A percentile compares a stretch with the other conserved stretches of the same genome.
Conservation (phyloP, 2,888 invertebrate genomes). For the Drosophila maculinotata region DNA sequence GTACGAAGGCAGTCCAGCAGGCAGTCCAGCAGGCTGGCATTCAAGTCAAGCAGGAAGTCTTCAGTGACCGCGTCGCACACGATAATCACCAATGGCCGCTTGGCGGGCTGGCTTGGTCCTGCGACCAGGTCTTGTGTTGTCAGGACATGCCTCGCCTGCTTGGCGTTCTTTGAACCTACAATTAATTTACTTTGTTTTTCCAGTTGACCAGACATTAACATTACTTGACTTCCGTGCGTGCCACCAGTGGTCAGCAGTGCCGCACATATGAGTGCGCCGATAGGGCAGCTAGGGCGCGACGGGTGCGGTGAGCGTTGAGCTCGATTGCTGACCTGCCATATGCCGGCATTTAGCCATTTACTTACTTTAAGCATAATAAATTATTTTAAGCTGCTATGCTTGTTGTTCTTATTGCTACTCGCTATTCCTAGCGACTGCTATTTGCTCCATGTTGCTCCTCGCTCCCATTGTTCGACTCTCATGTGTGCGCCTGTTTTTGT, state of each 20-base stretch:
- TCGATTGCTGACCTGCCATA: slow-evolving; percentile 79
- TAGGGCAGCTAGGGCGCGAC: neutral
- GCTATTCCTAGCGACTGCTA: slow-evolving; percentile 9
- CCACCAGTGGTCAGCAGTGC: slow-evolving; percentile 27
- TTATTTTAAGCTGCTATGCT: slow-evolving; percentile 78
- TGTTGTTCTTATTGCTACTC: slow-evolving; percentile 50
- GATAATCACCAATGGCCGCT: slow-evolving; percentile 71
- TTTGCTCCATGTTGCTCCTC: slow-evolving; percentile 1
- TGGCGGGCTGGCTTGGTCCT: slow-evolving; percentile 29
- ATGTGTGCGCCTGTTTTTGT: slow-evolving; percentile 38
- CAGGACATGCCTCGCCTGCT: slow-evolving; percentile 26
- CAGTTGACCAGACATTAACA: slow-evolving; percentile 82
- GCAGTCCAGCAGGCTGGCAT: slow-evolving; percentile 29
- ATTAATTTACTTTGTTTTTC: slow-evolving; percentile 84
- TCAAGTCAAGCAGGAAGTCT: slow-evolving; percentile 73
- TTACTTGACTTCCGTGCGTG: slow-evolving; percentile 80
- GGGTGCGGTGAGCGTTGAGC: slow-evolving; percentile 22
- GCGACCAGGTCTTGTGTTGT: slow-evolving; percentile 23
- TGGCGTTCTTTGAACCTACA: slow-evolving; percentile 78
- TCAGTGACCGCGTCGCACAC: slow-evolving; percentile 80
- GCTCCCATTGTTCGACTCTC: neutral
- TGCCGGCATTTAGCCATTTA: slow-evolving; percentile 76
- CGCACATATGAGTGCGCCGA: slow-evolving; percentile 29
- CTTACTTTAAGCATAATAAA: slow-evolving; percentile 80
- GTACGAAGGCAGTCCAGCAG: neutral